Base-by-base conservation (phyloP, 2,888 invertebrate genomes). In the Catocala sponsa region DNA sequence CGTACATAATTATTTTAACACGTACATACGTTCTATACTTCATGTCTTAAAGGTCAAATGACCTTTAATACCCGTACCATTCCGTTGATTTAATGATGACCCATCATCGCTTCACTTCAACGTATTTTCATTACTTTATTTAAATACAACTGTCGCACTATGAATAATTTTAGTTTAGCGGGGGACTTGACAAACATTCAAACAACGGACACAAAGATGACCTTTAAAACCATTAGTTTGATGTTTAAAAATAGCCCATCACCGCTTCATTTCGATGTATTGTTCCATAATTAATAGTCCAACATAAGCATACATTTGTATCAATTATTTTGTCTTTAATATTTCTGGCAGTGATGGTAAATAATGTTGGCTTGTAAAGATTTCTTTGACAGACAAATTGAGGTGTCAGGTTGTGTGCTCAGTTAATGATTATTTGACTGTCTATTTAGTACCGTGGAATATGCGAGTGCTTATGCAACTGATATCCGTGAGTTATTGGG, bases 231-330 rank as follows among this genome's bases (percentile, higher is more conserved):
- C 46, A 15, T 13, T 46, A 15, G 12, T 43, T 32, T 4, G 12
- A 11, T 5, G 7, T 7, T 6, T 6, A 50, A 11, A 38, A 35
- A 57, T 25, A 10, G 10, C 10, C 12, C 11, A 56, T 57, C 57
- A 44, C 6, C 35, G 25, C 38, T 25, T 46, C 10, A 51, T 51
- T 41, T 52, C 25, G 38, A 44, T 0, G 51, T 41, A 7, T 51
- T 41, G 52, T 41, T 42, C 11, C 46, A 5, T 47, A 58, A 52
- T 58, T 52, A 52, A 58, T 52, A 25, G 6, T 7, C 11, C 9
- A 32, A 41, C 6, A 12, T 15, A 13, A 11, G 42, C 10, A 42
- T 42, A 42, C 42, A 42, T 42, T 42, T 11, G 4, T 15, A 46
- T 46, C 15, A 6, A 15, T 46, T 46, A 46, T 2, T 52, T 41